phyloP scores from a whole-genome alignment of 1,140 invertebrate genomes.

The Tetraneura akinire region DNA sequence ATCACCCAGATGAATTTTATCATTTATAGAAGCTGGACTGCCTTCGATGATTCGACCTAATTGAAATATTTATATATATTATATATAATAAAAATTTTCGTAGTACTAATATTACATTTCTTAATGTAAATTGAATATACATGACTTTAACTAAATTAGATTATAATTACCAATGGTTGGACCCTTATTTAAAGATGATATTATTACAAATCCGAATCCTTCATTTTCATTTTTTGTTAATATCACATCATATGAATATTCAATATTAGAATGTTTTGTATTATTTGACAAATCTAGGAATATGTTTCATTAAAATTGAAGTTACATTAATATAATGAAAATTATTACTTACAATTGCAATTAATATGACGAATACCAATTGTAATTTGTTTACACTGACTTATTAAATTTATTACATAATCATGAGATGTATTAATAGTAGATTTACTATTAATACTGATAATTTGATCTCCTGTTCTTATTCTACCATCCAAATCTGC shows the following conservation, averaged over 20 bases:
- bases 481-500: constrained; percentile 86
- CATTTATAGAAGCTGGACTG: constrained; percentile 92
- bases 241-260: constrained; percentile 77
- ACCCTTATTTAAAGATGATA: constrained; percentile 92
- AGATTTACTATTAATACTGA: constrained; percentile 80
- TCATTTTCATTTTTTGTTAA: constrained; percentile 89
- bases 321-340: background rate
- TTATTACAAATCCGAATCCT: constrained; percentile 98
- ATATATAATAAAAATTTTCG: background rate
- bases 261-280: constrained; percentile 61
- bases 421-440: constrained; percentile 87
- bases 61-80: background rate
- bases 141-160: too few relatives aligned
- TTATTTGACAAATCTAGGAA: background rate
- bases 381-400: constrained; percentile 75
- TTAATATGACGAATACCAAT: constrained; percentile 69
- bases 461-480: constrained; percentile 85
- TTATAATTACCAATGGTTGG: constrained; percentile 83
- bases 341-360: constrained; percentile 34
- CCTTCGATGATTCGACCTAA: constrained; percentile 88
- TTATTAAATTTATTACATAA: constrained; percentile 87
- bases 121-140: too few relatives aligned
- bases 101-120: background rate
- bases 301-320: too few relatives aligned
- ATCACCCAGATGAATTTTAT: constrained; percentile 88